A percentile compares a stretch with the other conserved stretches of the same genome.
These are phyloP conservation scores for Oreochromis grahami DNA, from an alignment of 2,797 vertebrate genomes.

Conservation along the genomic window DNA sequence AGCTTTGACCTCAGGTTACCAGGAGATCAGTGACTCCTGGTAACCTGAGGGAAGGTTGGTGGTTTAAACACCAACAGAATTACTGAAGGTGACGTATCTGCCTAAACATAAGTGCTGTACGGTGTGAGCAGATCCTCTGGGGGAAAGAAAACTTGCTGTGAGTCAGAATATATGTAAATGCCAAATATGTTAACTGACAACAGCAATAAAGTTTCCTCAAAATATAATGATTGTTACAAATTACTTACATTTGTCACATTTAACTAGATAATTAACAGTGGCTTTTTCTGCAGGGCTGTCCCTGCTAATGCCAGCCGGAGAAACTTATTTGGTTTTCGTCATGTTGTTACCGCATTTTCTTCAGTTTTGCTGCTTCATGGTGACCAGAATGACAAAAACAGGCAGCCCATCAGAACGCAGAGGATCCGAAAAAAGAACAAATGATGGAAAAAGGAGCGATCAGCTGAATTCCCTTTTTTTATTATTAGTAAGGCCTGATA, in stretches of 20 bases:
- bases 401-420: not conserved
- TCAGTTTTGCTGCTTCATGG: not conserved
- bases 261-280: not conserved
- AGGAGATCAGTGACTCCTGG: not conserved
- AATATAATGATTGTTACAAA: not conserved
- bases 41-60: not conserved
- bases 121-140: not conserved
- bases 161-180: not conserved
- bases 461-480: not conserved
- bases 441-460: not conserved
- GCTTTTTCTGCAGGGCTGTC: not conserved
- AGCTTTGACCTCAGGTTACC: not conserved
- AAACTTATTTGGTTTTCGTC: not conserved
- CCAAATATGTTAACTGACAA: not conserved
- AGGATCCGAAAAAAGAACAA: not conserved
- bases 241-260: not conserved
- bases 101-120: not conserved
- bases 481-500: not conserved
- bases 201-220: rapidly evolving
- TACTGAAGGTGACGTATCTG: not conserved
- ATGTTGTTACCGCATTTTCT: not conserved
- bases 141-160: not conserved
- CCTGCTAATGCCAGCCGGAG: not conserved
- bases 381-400: not conserved
- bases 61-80: not conserved